phyloP scores from a whole-genome alignment of 2,888 invertebrate genomes.

The Xestia c-nigrum region DNA sequence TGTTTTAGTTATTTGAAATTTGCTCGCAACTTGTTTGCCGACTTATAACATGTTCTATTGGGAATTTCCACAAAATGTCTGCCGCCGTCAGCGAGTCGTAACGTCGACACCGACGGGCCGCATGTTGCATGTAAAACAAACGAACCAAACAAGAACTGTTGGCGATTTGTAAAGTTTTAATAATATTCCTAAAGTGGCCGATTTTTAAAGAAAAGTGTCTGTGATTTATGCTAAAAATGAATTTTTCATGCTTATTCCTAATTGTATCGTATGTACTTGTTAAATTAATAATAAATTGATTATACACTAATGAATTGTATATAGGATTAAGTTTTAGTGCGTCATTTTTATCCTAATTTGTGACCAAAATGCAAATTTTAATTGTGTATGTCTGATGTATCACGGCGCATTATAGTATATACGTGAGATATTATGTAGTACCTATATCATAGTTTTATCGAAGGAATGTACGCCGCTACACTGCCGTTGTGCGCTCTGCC shows the following conservation, averaged over 20 bases:
- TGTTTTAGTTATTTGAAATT: constrained; percentile 76
- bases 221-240: constrained; percentile 88
- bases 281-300: constrained; percentile 66
- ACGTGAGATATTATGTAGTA: constrained; percentile 65
- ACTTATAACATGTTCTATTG: constrained; percentile 42
- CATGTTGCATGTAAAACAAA: constrained; percentile 16
- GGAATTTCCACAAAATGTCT: constrained; percentile 2
- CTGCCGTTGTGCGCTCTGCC: constrained; percentile 50
- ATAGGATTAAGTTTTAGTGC: constrained; percentile 83
- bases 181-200: constrained; percentile 80
- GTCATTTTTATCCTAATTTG: constrained; percentile 81
- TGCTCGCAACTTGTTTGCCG: constrained; percentile 66
- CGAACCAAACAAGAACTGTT: constrained; percentile 25
- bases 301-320: constrained; percentile 81
- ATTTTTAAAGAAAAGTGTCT: constrained; percentile 86
- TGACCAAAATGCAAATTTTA: constrained; percentile 83
- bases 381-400: constrained; percentile 72
- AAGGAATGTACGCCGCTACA: constrained; percentile 62
- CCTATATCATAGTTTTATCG: constrained; percentile 62
- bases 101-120: constrained; percentile 3
- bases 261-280: constrained; percentile 82
- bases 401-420: constrained; percentile 66
- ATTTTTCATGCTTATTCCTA: constrained; percentile 88
- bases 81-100: constrained; percentile 17
- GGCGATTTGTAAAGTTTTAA: constrained; percentile 61